Conservation (phyloP, 2,888 invertebrate species). For the Teinopalpus imperialis region DNA sequence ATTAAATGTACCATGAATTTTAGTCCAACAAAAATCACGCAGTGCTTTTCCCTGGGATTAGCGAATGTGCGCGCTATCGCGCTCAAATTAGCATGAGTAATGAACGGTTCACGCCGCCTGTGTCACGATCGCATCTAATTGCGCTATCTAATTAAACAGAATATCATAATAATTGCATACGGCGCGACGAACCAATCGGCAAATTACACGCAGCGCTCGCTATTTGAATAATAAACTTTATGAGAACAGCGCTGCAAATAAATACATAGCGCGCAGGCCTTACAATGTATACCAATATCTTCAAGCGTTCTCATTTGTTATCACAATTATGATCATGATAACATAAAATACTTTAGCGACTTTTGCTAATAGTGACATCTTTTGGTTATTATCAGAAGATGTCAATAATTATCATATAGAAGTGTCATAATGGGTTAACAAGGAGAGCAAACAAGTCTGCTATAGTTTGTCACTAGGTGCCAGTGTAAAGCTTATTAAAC, state of each 20-base stretch:
- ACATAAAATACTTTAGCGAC: too few species aligned
- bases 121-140: slow-evolving; percentile 62
- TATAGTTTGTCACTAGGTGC: too few species aligned
- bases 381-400: too few species aligned
- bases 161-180: slow-evolving; percentile 52
- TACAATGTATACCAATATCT: too few species aligned
- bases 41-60: slow-evolving; percentile 46
- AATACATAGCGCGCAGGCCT: not conserved
- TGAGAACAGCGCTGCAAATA: slow-evolving; percentile 8
- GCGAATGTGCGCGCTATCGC: slow-evolving; percentile 45
- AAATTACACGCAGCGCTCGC: slow-evolving; percentile 34
- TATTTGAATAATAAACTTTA: slow-evolving; percentile 17
- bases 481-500: too few species aligned
- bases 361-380: too few species aligned
- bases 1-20: not conserved
- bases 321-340: too few species aligned
- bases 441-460: too few species aligned
- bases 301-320: too few species aligned
- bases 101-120: slow-evolving; percentile 52
- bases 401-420: too few species aligned
- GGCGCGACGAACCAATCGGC: slow-evolving; percentile 28
- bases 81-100: slow-evolving; percentile 62
- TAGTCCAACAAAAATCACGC: slow-evolving; percentile 2
- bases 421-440: too few species aligned
- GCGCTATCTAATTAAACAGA: slow-evolving; percentile 61